Evolutionary conservation across 1,140 invertebrate species (phyloP).

Genomic region (Drosophila mayri): DNA sequence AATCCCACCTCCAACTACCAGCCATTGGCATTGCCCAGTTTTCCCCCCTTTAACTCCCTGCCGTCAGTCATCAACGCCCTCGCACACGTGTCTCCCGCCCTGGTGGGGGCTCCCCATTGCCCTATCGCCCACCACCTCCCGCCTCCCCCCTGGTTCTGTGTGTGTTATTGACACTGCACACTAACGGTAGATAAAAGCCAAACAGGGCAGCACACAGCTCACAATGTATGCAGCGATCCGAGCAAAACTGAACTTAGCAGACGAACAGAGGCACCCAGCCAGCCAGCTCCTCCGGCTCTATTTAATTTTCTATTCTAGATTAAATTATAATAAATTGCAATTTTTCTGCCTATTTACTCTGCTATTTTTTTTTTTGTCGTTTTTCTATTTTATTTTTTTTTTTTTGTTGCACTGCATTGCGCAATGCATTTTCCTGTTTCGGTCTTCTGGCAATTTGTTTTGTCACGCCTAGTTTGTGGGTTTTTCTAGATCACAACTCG

Average conservation of each 20-base stretch:
- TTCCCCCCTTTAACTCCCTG: neutral
- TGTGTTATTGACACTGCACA: conserved; percentile 76
- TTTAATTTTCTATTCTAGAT: conserved; percentile 82
- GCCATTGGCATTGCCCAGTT: conserved; percentile 10
- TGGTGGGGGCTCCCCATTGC: conserved; percentile 1
- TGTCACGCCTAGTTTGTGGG: conserved; percentile 30
- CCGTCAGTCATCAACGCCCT: conserved; percentile 61
- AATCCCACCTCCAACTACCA: conserved; percentile 13
- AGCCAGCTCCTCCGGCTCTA: conserved; percentile 49
- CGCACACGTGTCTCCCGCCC: conserved; percentile 49
- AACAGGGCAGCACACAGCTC: conserved; percentile 56
- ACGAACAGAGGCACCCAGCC: conserved; percentile 8
- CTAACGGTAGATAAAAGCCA: conserved; percentile 82
- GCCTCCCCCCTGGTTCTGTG: neutral
- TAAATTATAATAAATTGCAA: conserved; percentile 83
- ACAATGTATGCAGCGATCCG: conserved; percentile 66
- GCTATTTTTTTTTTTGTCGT: neutral
- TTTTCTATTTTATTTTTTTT: neutral
- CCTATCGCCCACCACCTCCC: neutral
- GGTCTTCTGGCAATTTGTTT: conserved; percentile 48
- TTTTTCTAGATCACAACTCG: conserved; percentile 33
- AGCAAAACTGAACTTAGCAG: conserved; percentile 8
- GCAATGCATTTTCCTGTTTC: conserved; percentile 61
- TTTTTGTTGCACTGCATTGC: conserved; percentile 59
- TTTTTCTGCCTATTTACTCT: conserved; percentile 36